Conservation (phyloP, 2,797 vertebrate genomes). For the Lateolabrax maculatus region DNA sequence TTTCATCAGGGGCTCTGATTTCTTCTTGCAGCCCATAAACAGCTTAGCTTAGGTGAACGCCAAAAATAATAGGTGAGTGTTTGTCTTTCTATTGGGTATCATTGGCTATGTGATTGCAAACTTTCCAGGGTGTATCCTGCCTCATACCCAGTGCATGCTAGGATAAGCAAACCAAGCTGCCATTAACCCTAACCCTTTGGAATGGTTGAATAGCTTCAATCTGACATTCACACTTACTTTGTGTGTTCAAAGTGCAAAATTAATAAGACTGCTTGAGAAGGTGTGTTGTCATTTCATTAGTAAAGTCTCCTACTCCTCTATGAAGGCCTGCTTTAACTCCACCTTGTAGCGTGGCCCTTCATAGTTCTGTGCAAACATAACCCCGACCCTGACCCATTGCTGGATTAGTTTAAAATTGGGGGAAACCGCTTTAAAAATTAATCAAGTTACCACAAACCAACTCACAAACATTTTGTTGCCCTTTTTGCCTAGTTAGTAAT, state of each 20-base stretch:
- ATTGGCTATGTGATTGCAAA: neutral
- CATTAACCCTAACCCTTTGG: too few relatives aligned
- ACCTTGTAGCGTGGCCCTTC: neutral
- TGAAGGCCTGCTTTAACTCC: neutral
- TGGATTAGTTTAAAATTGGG: neutral
- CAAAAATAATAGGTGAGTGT: neutral
- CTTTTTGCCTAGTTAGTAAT: neutral
- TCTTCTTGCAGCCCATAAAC: neutral
- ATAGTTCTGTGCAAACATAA: too few relatives aligned
- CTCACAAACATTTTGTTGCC: neutral
- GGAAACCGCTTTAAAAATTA: neutral
- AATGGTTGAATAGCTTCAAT: neutral
- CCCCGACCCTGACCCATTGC: neutral
- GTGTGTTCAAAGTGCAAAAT: too few relatives aligned
- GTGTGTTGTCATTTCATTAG: neutral
- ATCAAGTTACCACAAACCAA: neutral
- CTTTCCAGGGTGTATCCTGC: neutral
- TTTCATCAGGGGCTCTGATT: neutral
- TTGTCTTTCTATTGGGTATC: neutral
- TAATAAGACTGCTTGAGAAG: neutral
- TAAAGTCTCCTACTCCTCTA: neutral
- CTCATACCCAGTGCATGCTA: neutral
- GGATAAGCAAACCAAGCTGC: constrained; percentile 1
- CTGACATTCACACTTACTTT: neutral
- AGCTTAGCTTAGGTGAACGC: neutral